These are phyloP conservation scores for Pandion haliaetus DNA, from an alignment of 2,113 vertebrate species.

Conservation along the genomic window DNA sequence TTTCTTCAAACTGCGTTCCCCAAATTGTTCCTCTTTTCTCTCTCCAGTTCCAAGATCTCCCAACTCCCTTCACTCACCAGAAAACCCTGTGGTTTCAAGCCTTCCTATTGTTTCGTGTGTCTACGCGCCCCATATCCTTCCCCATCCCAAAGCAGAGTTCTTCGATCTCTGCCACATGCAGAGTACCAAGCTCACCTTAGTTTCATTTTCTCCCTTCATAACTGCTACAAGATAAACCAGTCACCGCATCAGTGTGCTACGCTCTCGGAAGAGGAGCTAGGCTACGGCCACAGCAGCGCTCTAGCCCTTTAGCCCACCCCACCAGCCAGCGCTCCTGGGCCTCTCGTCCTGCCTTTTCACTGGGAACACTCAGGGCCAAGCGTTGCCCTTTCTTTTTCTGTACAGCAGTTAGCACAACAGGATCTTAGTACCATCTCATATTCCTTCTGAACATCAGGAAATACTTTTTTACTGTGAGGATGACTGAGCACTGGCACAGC, in stretches of 20 bases:
- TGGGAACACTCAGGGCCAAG: not conserved
- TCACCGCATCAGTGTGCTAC: rapidly evolving
- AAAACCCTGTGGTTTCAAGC: not conserved
- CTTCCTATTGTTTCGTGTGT: not conserved
- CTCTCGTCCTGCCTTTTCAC: not conserved
- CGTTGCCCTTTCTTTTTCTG: not conserved
- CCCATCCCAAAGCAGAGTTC: not conserved
- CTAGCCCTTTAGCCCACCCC: not conserved
- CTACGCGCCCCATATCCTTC: not conserved
- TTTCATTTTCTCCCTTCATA: not conserved
- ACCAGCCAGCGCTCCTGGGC: not conserved
- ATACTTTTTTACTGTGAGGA: not conserved
- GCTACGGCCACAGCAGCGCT: not conserved
- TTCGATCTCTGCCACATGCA: rapidly evolving
- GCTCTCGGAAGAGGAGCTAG: not conserved
- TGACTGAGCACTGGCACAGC: not conserved
- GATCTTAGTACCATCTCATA: not conserved
- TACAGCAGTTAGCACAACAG: not conserved
- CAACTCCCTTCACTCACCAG: not conserved
- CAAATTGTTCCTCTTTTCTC: not conserved
- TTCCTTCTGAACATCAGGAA: not conserved
- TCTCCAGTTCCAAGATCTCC: not conserved
- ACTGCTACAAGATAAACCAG: not conserved
- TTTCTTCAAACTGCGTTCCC: not conserved
- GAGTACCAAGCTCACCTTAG: not conserved